Evolutionary conservation across 2,888 invertebrate species (phyloP).

Genomic region (Serripes groenlandicus): DNA sequence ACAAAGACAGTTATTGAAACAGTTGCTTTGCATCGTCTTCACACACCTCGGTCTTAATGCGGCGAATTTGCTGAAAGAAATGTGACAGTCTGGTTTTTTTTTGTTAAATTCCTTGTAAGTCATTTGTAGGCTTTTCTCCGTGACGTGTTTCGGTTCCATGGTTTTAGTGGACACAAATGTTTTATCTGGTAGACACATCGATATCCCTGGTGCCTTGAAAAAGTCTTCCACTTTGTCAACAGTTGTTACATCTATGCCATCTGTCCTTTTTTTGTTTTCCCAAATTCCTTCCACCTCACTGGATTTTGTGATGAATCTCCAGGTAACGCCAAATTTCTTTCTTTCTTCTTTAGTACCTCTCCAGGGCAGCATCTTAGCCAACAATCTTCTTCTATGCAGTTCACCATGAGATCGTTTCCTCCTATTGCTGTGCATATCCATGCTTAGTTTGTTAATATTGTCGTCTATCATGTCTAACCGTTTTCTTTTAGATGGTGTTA

Average conservation of each 20-base stretch:
- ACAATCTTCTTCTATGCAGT: background rate
- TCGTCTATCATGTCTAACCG: background rate
- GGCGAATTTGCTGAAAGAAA: background rate
- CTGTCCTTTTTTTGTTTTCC: background rate
- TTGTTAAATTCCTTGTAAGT: background rate
- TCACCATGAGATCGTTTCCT: background rate
- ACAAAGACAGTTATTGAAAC: background rate
- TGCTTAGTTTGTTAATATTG: background rate
- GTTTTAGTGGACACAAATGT: background rate
- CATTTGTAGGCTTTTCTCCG: background rate
- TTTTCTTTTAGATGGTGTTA: background rate
- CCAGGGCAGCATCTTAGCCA: background rate
- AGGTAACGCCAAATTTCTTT: background rate
- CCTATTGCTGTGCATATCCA: too few relatives aligned
- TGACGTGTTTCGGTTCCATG: background rate
- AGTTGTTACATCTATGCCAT: background rate
- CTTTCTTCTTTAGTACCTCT: background rate
- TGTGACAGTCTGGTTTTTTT: background rate
- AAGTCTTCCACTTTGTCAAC: background rate
- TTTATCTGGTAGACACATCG: background rate
- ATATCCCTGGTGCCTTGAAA: background rate
- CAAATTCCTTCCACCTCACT: background rate
- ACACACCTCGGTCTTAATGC: background rate
- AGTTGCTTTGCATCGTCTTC: background rate
- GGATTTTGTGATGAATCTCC: background rate